Evolutionary conservation across 1,140 invertebrate species (phyloP), one percentile per base, ranked within the genome.

Genomic region (Nasonia giraulti): DNA sequence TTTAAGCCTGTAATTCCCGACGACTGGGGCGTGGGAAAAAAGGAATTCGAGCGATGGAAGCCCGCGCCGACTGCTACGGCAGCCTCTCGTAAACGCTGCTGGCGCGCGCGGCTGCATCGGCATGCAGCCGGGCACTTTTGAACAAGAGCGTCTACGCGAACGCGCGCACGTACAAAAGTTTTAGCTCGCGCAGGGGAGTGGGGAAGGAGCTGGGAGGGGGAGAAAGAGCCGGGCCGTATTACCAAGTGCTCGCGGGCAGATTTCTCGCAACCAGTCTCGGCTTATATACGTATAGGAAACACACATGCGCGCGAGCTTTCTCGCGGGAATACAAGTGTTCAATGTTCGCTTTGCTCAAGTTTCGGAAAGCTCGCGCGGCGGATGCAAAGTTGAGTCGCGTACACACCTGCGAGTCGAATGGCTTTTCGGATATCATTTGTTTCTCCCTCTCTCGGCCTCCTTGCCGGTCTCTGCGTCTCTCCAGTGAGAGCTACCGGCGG

Each of bases 161-260:
- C 75, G 77, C 37, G 23, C 33, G 50, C 71, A 81, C 84, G 74
- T 81, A 81, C 40, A 37, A 81, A 85, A 85, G 83, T 85, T 85
- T 55, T 80, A 71, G 23, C 55, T 62, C 7, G 20, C 55, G 7
- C 12, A 33, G 7, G 12, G 0, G 55, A 0, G 47, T 27, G 1
- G 27, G 27, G 27, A 27, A 27, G 23, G 14, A 71, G 69, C 23
- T 31, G 11, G 2, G 7, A 7, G 33, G 23, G 47, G n/a, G 76
- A 79, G 77, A n/a, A 40, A 71, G 37, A 40, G 44, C 40, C n/a
- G 23, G 12, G 44, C 66, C 44, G 74, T 82, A 81, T 85, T 85
- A 78, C 84, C 66, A 77, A 82, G 78, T 81, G 79, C 73, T 76
- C 73, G 79, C 79, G 77, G 77, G 79, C 80, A 82, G 84, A 85